Percentiles rank a stretch among this genome's conserved stretches.
Evolutionary conservation across 2,113 vertebrate genomes (phyloP).

Genomic region (Passer domesticus): DNA sequence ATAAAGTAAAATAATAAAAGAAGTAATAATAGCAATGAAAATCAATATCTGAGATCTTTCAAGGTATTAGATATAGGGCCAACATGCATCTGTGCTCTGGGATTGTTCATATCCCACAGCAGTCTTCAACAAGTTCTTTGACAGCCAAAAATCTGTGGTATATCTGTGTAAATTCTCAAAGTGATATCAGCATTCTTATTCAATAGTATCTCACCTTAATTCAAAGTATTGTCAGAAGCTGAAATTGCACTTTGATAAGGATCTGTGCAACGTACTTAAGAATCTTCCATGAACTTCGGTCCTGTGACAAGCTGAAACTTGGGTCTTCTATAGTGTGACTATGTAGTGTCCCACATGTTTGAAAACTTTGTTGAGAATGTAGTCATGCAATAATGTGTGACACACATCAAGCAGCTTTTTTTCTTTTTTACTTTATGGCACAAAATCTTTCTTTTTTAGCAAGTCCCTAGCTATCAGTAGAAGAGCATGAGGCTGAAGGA

Average conservation of each 20-base stretch:
- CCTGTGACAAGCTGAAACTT: background rate
- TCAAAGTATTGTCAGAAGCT: background rate
- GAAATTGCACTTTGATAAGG: background rate
- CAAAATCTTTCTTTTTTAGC: background rate
- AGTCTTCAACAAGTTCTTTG: background rate
- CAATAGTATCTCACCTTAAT: background rate
- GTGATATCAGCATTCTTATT: background rate
- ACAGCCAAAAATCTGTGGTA: background rate
- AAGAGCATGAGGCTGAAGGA: background rate
- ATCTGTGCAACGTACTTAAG: background rate
- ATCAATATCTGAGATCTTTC: background rate
- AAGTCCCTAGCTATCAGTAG: background rate
- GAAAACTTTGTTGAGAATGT: background rate
- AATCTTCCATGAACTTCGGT: background rate
- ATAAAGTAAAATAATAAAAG: background rate
- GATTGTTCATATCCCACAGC: background rate
- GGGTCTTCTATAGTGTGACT: background rate
- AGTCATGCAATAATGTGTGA: background rate
- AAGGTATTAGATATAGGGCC: background rate
- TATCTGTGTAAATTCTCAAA: background rate
- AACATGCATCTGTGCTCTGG: background rate
- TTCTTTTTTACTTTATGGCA: background rate
- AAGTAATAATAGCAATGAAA: background rate
- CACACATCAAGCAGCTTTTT: background rate
- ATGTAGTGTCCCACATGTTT: background rate